Base-by-base conservation (phyloP, 2,888 invertebrate genomes). In the Omphaloscelis lunosa region DNA sequence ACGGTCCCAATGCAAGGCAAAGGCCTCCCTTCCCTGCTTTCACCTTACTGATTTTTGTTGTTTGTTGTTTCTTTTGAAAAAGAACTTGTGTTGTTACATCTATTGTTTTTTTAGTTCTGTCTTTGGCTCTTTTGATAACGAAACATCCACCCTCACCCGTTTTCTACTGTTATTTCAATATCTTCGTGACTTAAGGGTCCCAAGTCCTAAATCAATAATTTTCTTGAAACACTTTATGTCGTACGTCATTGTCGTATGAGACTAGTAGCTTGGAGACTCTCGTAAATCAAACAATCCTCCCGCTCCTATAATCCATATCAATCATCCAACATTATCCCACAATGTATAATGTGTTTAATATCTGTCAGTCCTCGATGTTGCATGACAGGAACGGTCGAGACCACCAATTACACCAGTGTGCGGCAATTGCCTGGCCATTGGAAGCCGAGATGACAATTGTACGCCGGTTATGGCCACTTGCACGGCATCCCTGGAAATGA, bases 331-430 rank as follows among this genome's bases (percentile, higher is more conserved):
- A 75, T 75, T 68, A 85, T 68, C 41, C 45, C 23, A 79, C 63
- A 72, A 69, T 65, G 48, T 65, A 66, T 86, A 83, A 86, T 84
- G 74, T 84, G 74, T 66, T 83, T 83, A 84, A 79, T 84, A 86
- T 80, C 78, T 63, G 79, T 23, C 79, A 77, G 74, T 59, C 53
- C 79, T 83, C 75, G 34, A 77, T 76, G 70, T 81, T 79, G 79
- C 85, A 76, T 82, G 81, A 69, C 74, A 62, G 80, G 85, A 86
- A 82, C 84, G 88, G 88, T 87, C 84, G 89, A 88, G 86, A 89
- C 71, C 85, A 89, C 91, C 93, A 93, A 93, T 94, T 92, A 92
- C 90, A 87, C 82, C 87, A 91, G 89, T 90, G 92, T 93, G 85
- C 86, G 87, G 89, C 94, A 93, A 94, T 94, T 93, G 94, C 73